Conservation (phyloP, 1,140 invertebrate species). For the Saxidomus purpurata region DNA sequence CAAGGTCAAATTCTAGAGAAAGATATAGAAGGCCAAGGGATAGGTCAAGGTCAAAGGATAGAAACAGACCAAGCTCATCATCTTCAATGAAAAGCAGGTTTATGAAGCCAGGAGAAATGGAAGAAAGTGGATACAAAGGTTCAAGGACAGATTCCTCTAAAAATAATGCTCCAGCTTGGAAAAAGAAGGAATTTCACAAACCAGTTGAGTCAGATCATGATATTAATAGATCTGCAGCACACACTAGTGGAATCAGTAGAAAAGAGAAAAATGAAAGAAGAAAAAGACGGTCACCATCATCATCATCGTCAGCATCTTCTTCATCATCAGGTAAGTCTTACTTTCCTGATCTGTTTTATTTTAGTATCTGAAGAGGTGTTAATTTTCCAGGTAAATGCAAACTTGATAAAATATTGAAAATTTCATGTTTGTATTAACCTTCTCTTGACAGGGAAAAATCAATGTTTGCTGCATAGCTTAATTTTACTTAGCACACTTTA, state of each 20-base stretch:
- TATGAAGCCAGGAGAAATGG: slow-evolving; percentile 52
- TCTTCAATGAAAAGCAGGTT: slow-evolving; percentile 60
- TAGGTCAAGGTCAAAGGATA: slow-evolving; percentile 43
- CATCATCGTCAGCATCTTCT: slow-evolving; percentile 50
- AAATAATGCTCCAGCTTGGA: slow-evolving; percentile 49
- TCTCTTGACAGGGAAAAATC: too few species aligned
- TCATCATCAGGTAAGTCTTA: slow-evolving; percentile 5
- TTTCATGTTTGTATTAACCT: too few species aligned
- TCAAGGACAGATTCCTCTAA: not conserved
- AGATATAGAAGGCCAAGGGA: slow-evolving; percentile 40
- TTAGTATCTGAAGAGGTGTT: too few species aligned
- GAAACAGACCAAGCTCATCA: not conserved
- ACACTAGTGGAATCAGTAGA: not conserved
- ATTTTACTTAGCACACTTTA: too few species aligned
- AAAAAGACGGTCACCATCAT: slow-evolving; percentile 14
- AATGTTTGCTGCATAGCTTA: too few species aligned
- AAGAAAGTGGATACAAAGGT: not conserved
- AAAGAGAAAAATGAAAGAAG: not conserved
- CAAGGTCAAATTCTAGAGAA: slow-evolving; percentile 48
- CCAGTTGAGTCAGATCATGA: slow-evolving; percentile 21
- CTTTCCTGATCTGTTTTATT: too few species aligned
- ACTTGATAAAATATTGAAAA: too few species aligned
- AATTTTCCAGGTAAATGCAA: too few species aligned
- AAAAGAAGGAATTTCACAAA: slow-evolving; percentile 65
- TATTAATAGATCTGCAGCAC: not conserved